phyloP scores from a whole-genome alignment of 2,113 vertebrate genomes.

The Tachysurus vachellii region DNA sequence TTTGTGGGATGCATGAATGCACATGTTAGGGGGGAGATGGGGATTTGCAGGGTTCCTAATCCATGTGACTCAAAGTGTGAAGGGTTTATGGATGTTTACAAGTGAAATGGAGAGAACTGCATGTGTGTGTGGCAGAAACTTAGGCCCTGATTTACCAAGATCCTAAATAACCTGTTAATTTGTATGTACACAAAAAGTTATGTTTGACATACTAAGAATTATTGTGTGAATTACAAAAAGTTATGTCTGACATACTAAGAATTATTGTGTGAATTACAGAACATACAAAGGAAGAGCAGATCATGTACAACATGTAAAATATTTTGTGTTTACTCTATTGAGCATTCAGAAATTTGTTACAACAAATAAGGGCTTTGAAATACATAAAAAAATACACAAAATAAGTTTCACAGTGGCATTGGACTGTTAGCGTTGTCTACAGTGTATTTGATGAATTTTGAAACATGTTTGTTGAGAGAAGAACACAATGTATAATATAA shows the following conservation, averaged over 20 bases:
- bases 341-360: neutral
- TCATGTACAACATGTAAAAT: neutral
- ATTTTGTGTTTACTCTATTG: neutral
- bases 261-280: neutral
- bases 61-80: constrained; percentile 41
- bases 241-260: neutral
- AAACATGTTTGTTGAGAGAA: neutral
- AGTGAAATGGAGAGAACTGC: constrained; percentile 41
- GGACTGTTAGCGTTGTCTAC: neutral
- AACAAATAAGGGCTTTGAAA: neutral
- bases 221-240: neutral
- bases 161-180: neutral
- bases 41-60: constrained; percentile 33
- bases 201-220: neutral
- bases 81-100: constrained; percentile 51
- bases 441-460: neutral
- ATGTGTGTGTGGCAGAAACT: constrained; percentile 17
- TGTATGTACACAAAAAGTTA: neutral
- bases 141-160: neutral
- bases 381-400: neutral
- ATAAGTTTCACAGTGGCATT: neutral
- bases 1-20: constrained; percentile 30
- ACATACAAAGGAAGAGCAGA: neutral
- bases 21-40: constrained; percentile 15
- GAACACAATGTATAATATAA: neutral